Percentiles rank a stretch among this genome's conserved stretches.
These are phyloP conservation scores for Protonemura montana DNA, from an alignment of 2,888 invertebrate genomes.

Conservation along the genomic window DNA sequence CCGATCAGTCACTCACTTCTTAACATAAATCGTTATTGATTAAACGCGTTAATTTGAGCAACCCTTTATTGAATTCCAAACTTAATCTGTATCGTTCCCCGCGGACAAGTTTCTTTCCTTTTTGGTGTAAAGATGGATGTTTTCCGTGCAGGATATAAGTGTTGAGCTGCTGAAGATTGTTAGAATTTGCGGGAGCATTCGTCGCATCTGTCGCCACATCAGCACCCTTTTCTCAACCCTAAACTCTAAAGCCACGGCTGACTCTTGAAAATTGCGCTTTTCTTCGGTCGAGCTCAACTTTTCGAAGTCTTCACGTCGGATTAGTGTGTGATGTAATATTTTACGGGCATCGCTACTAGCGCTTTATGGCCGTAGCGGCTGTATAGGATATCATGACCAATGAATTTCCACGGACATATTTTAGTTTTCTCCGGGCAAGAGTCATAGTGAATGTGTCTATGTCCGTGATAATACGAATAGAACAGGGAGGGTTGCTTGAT, in stretches of 20 bases:
- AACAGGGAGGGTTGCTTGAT: not conserved
- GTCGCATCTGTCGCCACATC: constrained; percentile 34
- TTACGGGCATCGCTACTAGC: not conserved
- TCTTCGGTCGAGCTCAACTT: not conserved
- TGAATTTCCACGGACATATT: not conserved
- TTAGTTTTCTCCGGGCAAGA: not conserved
- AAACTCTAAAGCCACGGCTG: not conserved
- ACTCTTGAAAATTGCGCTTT: not conserved
- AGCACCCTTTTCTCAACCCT: constrained; percentile 17
- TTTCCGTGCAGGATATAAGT: not conserved
- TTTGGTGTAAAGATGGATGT: not conserved
- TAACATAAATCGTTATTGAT: not conserved
- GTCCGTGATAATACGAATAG: not conserved
- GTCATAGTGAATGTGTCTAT: not conserved
- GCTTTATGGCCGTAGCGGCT: not conserved
- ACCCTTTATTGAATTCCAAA: not conserved
- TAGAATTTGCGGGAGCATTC: constrained; percentile 19
- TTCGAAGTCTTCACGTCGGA: constrained; percentile 2
- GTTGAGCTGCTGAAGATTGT: not conserved
- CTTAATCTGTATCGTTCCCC: not conserved
- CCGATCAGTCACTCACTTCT: not conserved
- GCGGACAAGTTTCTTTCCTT: not conserved
- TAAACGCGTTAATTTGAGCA: not conserved
- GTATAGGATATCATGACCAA: not conserved
- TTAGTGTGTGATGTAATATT: not conserved